These are phyloP conservation scores for Catharus ustulatus DNA, from an alignment of 2,797 vertebrate genomes.

Conservation along the genomic window DNA sequence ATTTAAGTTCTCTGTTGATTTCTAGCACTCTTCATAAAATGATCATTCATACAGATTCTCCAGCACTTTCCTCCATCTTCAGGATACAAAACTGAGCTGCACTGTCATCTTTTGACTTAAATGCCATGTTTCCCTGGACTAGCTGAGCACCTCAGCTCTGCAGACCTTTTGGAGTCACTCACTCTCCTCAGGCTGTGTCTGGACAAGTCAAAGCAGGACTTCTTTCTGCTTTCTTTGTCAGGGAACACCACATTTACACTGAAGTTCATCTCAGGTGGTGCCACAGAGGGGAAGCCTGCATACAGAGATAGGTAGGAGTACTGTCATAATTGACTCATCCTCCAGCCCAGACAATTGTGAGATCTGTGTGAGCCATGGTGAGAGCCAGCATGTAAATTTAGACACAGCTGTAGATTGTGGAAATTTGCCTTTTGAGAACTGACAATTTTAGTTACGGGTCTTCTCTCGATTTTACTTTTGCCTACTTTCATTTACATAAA, in stretches of 20 bases:
- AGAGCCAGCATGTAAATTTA: slow-evolving; percentile 29
- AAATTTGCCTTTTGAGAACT: slow-evolving; percentile 25
- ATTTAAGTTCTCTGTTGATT: background rate
- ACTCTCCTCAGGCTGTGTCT: background rate
- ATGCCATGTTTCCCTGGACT: background rate
- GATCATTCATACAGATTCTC: background rate
- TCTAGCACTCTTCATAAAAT: background rate
- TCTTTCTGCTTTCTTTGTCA: background rate
- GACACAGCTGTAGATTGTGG: background rate
- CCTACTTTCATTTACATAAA: background rate
- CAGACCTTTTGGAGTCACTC: background rate
- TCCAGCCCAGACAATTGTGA: slow-evolving; percentile 37
- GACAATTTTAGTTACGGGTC: slow-evolving; percentile 17
- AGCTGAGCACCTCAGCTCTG: background rate
- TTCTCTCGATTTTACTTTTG: slow-evolving; percentile 1
- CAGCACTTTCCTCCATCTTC: background rate
- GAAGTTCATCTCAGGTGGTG: background rate
- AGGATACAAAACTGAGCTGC: background rate
- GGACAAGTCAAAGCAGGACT: background rate
- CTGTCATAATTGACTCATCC: slow-evolving; percentile 13
- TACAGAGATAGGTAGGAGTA: background rate
- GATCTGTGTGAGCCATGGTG: background rate
- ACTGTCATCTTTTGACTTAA: background rate
- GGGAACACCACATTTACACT: background rate
- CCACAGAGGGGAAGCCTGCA: background rate